Evolutionary conservation across 2,797 vertebrate species (phyloP), one percentile per base, ranked within the genome.

Genomic region (Columba guinea): DNA sequence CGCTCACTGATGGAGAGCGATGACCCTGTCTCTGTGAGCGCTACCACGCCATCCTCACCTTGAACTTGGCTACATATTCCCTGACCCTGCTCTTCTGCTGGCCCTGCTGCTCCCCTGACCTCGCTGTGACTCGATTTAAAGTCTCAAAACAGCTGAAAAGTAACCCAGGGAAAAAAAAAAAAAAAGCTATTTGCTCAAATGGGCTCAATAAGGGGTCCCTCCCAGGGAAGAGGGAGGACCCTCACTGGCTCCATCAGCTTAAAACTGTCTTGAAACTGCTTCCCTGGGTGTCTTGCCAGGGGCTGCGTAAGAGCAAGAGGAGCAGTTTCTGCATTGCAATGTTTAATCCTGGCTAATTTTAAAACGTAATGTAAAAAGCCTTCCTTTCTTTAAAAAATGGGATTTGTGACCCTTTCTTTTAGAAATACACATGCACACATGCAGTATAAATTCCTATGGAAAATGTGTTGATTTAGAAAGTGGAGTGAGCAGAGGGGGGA

Each of bases 101-200:
- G 55, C 52, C 56, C 35, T 64, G 35, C 13, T 84, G 63, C 81
- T 90, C 30, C 44, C 67, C 52, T 94, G 90, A 84, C 93, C 84
- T 79, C 74, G 28, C 52, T 3, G 44, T 34, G 80, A 79, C 77
- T 84, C 68, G 67, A 12, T 44, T 75, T 65, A 27, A 90, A 87
- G 67, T 56, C 86, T 94, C 93, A 93, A 90, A 84, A 37, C 56
- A 87, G 74, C 48, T 49, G 67, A 94, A 90, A 84, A 85, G 30
- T 27, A 92, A 68, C 14, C 10, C 26, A 37, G 67, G 0, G 3
- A 2, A 4, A 59, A 32, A 24, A 26, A 5, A 59, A 23, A 32
- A 44, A 41, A 48, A 48, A 3, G 5, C 11, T 32, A 48, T 85
- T 90, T 93, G 37, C 91, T 88, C 84, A 91, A 95, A 73, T 44